Percentiles rank a stretch among this genome's conserved stretches.
These are phyloP conservation scores for Pedicia rivosa DNA, from an alignment of 2,888 invertebrate genomes.

Conservation along the genomic window DNA sequence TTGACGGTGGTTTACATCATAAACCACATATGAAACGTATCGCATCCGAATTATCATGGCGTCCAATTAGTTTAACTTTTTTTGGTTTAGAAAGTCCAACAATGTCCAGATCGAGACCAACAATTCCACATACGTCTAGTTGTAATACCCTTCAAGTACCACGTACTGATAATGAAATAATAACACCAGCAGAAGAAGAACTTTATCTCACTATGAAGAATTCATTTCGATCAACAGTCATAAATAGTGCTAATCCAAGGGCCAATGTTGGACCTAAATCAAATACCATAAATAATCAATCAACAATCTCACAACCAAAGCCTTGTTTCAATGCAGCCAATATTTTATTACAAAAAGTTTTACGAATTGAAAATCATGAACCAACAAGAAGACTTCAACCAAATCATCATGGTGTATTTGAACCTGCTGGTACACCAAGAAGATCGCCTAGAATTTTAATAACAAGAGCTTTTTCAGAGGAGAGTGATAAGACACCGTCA, in stretches of 20 bases:
- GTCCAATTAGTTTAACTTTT: conserved; percentile 24
- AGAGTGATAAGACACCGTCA: conserved; percentile 44
- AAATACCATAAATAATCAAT: not conserved
- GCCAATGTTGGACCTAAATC: conserved; percentile 20
- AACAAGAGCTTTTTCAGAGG: conserved; percentile 56
- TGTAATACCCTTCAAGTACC: conserved; percentile 52
- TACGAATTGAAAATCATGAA: conserved; percentile 32
- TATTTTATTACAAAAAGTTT: conserved; percentile 32
- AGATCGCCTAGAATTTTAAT: conserved; percentile 55
- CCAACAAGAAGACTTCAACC: conserved; percentile 17
- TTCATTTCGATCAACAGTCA: conserved; percentile 17
- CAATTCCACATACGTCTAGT: conserved; percentile 45
- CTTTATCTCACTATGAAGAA: conserved; percentile 17
- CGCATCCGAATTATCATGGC: conserved; percentile 35
- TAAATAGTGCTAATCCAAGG: conserved; percentile 31
- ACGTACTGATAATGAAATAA: conserved; percentile 29
- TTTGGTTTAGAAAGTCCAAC: conserved; percentile 19
- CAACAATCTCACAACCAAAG: too few species aligned
- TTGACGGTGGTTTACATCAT: conserved; percentile 23
- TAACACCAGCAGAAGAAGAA: conserved; percentile 25
- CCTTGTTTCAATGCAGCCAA: conserved; percentile 9
- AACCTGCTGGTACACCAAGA: conserved; percentile 26
- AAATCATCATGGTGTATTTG: conserved; percentile 25
- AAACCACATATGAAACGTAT: conserved; percentile 28
- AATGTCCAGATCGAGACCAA: conserved; percentile 19